These are phyloP conservation scores for Grammomys dolichurus DNA, from an alignment of 2,113 vertebrate species.

Conservation along the genomic window DNA sequence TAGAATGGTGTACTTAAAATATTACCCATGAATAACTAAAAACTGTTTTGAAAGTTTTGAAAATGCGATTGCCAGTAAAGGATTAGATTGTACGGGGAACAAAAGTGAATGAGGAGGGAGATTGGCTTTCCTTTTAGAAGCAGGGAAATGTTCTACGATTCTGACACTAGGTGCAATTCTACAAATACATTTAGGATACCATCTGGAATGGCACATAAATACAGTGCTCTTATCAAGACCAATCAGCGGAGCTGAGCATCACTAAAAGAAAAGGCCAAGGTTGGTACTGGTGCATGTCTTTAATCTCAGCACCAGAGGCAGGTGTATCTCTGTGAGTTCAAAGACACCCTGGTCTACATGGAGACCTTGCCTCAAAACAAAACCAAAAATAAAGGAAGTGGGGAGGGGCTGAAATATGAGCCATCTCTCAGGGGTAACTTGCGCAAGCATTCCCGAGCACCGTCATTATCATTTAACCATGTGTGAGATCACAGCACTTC, in stretches of 20 bases:
- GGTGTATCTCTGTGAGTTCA: not conserved
- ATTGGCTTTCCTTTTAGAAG: not conserved
- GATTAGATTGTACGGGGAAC: not conserved
- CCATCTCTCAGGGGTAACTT: not conserved
- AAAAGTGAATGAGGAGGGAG: not conserved
- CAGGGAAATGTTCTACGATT: not conserved
- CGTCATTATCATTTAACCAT: not conserved
- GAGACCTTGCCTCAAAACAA: not conserved
- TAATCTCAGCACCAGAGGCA: not conserved
- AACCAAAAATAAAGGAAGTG: not conserved
- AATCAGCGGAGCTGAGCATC: not conserved
- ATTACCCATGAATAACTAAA: too few species aligned
- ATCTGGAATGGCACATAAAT: not conserved
- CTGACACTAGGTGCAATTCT: not conserved
- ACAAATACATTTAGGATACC: not conserved
- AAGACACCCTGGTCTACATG: not conserved
- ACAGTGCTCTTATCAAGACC: not conserved
- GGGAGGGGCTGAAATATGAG: not conserved
- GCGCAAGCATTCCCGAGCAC: not conserved
- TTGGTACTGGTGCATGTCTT: not conserved
- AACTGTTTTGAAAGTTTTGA: too few species aligned
- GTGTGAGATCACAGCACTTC: not conserved
- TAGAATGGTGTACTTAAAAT: too few species aligned
- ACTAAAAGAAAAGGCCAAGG: not conserved
- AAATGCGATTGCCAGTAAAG: not conserved